Evolutionary conservation across 2,797 vertebrate genomes (phyloP), one percentile per base, ranked within the genome.

Genomic region (Labeo calbasu): DNA sequence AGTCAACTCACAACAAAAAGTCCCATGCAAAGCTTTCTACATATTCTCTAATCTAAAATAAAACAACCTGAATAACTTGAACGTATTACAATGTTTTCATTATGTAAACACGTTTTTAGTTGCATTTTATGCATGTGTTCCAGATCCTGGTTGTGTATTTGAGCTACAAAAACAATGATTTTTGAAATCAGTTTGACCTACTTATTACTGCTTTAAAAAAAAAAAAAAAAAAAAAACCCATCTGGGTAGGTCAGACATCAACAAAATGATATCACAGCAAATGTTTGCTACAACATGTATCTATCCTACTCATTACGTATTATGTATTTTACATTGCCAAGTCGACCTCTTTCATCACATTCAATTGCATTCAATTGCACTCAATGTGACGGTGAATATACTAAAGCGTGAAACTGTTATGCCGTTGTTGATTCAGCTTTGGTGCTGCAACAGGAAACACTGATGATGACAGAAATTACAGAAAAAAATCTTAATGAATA

Each of bases 401-500:
- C 48, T 53, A 5, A 32, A 53, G n/a, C 13, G 14, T 55, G 25
- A 73, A 51, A 51, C 15, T 1, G 65, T 40, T 12, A 36, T 36
- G 28, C 25, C 25, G 23, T 51, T 72, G 70, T 28, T 48, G 69
- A 71, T 71, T 71, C 13, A 71, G 69, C 69, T 70, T 46, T 3
- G 40, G 21, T 4, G 40, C 40, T 70, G 7, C 21, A 0, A 46
- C 68, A 70, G 40, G n/a, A 71, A 71, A 50, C n/a, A 25, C 7
- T 25, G n/a, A 71, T 17, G 46, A 71, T 70, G 68, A 70, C 40
- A n/a, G 11, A 46, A 23, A 70, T 43, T 1, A 36, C 32, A 36
- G 32, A 2, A 36, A 32, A 36, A 36, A 61, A 48, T 51, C 14
- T 5, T 72, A 28, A 72, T 73, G 5, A 28, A 7, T n/a, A n/a